These are phyloP conservation scores for Sternotherus odoratus DNA, from an alignment of 2,797 vertebrate species.

Conservation along the genomic window DNA sequence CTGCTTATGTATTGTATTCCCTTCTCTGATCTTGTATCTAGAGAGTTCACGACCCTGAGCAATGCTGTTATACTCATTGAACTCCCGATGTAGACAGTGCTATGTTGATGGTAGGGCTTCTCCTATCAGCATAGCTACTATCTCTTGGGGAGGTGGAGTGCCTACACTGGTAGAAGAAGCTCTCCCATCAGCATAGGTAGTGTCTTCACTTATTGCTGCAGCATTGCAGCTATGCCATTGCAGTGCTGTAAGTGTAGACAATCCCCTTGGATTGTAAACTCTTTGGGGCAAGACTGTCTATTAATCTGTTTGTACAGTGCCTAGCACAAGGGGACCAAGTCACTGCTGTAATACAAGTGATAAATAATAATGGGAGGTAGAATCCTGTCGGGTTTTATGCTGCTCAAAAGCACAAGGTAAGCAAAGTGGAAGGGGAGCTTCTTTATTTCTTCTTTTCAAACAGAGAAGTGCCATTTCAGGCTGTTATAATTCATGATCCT, in stretches of 20 bases:
- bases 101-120: not conserved
- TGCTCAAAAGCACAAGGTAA: not conserved
- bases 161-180: not conserved
- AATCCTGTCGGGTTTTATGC: not conserved
- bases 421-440: not conserved
- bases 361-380: not conserved
- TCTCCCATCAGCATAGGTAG: too few species aligned
- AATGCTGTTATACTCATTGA: not conserved
- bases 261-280: not conserved
- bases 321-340: not conserved
- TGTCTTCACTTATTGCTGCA: not conserved
- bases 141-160: not conserved
- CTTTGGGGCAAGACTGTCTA: not conserved
- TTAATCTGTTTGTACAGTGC: not conserved
- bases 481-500: not conserved
- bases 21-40: not conserved
- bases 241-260: too few species aligned
- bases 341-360: not conserved
- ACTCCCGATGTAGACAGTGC: not conserved
- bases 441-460: not conserved
- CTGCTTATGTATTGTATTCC: not conserved
- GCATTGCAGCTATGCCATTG: too few species aligned
- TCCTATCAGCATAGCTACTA: not conserved
- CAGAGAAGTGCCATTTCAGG: not conserved
- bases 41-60: not conserved